A percentile compares a stretch with the other conserved stretches of the same genome.
Evolutionary conservation across 2,113 vertebrate species (phyloP).

Genomic region (Myrmophylax atrothorax): DNA sequence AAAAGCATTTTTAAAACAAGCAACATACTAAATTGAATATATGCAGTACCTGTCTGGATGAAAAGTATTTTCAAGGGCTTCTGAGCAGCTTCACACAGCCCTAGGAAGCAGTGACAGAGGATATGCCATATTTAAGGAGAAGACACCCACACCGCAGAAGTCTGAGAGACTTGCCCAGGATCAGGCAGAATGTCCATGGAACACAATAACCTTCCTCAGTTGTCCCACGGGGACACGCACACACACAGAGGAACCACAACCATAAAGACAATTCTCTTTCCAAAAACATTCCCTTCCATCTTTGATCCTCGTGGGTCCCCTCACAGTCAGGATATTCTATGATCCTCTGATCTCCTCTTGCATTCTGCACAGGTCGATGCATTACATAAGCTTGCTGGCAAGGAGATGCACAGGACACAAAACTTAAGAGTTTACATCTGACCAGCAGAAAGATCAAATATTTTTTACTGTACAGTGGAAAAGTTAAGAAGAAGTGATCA

Average conservation of each 20-base stretch:
- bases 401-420: constrained; percentile 22
- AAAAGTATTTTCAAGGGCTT: constrained; percentile 3
- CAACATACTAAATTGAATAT: not conserved
- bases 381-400: constrained; percentile 47
- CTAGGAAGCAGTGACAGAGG: not conserved
- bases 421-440: constrained; percentile 4
- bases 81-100: not conserved
- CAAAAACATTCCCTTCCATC: not conserved
- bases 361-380: not conserved
- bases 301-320: not conserved
- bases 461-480: not conserved
- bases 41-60: not conserved
- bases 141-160: not conserved
- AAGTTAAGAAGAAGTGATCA: constrained; percentile 40
- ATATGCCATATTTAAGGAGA: not conserved
- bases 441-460: not conserved
- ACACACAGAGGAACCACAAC: not conserved
- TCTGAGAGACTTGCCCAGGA: not conserved
- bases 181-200: not conserved
- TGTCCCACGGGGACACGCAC: not conserved
- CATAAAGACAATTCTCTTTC: not conserved
- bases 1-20: not conserved
- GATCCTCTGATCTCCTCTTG: not conserved
- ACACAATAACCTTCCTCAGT: not conserved
- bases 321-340: not conserved